Percentiles rank a stretch among this genome's conserved stretches.
phyloP scores from a whole-genome alignment of 2,113 vertebrate genomes.

The Ciconia stormi region DNA sequence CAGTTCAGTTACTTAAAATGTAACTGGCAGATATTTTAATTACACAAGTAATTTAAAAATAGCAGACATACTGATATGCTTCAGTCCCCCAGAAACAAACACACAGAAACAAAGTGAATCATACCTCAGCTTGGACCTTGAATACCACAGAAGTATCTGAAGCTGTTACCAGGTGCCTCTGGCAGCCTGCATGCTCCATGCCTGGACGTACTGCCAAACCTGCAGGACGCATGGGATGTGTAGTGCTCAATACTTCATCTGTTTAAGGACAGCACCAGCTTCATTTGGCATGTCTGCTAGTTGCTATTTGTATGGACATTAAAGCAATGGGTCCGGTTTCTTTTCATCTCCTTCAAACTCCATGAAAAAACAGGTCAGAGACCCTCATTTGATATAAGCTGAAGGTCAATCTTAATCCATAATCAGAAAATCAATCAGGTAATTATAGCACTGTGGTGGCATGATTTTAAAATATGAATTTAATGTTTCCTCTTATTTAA shows the following conservation, averaged over 20 bases:
- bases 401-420: neutral
- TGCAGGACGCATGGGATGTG: neutral
- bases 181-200: neutral
- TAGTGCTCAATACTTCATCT: neutral
- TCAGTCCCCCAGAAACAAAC: neutral
- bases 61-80: neutral
- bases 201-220: neutral
- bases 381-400: neutral
- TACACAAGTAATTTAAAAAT: neutral
- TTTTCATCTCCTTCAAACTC: neutral
- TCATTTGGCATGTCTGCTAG: neutral
- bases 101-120: neutral
- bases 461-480: neutral
- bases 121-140: neutral
- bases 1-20: neutral
- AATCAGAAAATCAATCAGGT: neutral
- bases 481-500: neutral
- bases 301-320: neutral
- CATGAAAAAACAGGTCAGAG: neutral
- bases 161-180: neutral
- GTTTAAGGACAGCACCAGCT: neutral
- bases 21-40: neutral
- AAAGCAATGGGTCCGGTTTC: neutral
- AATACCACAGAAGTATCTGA: neutral
- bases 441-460: neutral